Percentiles rank a stretch among this genome's conserved stretches.
Evolutionary conservation across 1,140 invertebrate genomes (phyloP).

Genomic region (Phortica variegata): DNA sequence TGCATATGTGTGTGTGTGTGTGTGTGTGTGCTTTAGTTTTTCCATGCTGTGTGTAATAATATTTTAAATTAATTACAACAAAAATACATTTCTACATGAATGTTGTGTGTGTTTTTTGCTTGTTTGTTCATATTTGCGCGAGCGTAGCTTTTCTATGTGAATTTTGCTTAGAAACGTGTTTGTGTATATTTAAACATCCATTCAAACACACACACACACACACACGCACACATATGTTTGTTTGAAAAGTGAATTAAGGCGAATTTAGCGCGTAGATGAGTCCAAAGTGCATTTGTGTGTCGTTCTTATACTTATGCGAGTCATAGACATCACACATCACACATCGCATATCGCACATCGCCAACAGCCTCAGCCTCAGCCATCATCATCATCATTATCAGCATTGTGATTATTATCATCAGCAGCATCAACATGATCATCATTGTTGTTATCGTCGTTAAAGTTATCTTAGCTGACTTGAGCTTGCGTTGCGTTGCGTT

Average conservation of each 20-base stretch:
- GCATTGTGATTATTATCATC: no score
- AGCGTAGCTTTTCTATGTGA: constrained; percentile 47
- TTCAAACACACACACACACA: no score
- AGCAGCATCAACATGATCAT: no score
- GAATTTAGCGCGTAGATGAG: constrained; percentile 39
- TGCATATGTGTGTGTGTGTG: constrained; percentile 7
- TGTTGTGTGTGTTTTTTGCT: constrained; percentile 15
- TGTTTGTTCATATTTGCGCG: constrained; percentile 24
- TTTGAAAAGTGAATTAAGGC: constrained; percentile 54
- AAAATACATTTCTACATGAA: constrained; percentile 31
- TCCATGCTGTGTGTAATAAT: constrained; percentile 45
- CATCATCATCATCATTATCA: no score
- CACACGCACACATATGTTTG: constrained; percentile 43
- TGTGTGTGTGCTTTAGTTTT: constrained; percentile 1
- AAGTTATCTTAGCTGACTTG: constrained; percentile 54
- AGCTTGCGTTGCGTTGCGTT: no score
- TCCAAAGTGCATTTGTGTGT: constrained; percentile 51
- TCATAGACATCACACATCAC: no score
- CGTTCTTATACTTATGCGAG: no score
- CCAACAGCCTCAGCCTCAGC: no score
- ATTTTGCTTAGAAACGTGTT: no score
- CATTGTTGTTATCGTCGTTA: constrained; percentile 30
- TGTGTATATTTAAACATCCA: no score
- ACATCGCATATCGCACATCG: no score
- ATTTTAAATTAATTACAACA: constrained; percentile 56